Conservation (phyloP, 2,113 vertebrate genomes). For the Phocoena sinus region DNA sequence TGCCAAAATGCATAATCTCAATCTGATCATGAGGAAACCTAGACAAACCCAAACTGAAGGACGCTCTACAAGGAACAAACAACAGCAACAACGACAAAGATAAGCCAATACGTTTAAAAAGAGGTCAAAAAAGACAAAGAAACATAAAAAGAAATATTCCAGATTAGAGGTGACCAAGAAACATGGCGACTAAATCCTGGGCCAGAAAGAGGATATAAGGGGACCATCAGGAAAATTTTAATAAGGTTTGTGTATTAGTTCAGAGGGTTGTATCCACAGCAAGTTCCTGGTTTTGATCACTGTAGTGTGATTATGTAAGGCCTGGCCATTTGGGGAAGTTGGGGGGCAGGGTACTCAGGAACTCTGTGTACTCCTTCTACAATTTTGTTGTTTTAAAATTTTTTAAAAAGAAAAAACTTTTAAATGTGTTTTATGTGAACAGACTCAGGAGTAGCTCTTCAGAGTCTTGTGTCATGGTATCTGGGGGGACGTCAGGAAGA, state of each 20-base stretch:
- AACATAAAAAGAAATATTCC: neutral
- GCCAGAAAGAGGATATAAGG: neutral
- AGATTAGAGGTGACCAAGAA: neutral
- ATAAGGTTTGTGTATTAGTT: accelerated
- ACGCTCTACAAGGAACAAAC: neutral
- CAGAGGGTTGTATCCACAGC: accelerated
- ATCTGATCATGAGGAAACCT: neutral
- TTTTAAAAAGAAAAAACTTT: neutral
- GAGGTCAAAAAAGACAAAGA: neutral
- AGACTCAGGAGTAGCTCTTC: too few relatives aligned
- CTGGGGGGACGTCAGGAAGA: neutral
- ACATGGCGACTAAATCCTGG: accelerated
- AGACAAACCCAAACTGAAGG: neutral
- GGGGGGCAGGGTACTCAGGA: neutral
- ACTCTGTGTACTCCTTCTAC: neutral
- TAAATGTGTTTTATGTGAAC: accelerated
- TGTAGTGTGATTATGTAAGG: accelerated
- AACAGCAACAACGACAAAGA: neutral
- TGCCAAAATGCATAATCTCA: neutral
- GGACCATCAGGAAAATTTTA: accelerated
- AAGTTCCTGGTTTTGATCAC: neutral
- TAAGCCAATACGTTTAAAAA: neutral
- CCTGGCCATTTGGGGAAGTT: too few relatives aligned
- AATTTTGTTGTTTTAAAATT: neutral
- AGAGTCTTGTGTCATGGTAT: neutral